Base-by-base conservation (phyloP, 2,888 invertebrate genomes). In the Phalangium opilio region DNA sequence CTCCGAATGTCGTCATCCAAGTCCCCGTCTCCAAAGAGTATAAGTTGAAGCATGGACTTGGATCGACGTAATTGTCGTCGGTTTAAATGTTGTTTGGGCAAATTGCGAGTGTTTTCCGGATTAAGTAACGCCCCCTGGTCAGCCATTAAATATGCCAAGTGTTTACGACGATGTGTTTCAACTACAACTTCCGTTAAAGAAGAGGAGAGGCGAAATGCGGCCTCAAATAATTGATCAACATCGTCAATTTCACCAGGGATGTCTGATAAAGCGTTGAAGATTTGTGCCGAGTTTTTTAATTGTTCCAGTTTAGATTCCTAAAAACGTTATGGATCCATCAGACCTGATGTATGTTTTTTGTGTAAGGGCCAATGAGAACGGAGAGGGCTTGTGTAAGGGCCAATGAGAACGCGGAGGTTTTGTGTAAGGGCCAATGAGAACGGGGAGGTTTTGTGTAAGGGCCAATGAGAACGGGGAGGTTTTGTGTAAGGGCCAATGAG, bases 201-300 rank as follows among this genome's bases (percentile, higher is more conserved):
- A 21, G 81, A 80, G 39, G 85, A 81, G 50, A 86, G 78, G 57
- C 81, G 77, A 59, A 77, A 70, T 1, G 82, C 69, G 58, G 81
- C 83, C 65, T 83, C 77, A 57, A 91, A 78, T 27, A 93, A 72
- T 53, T 81, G 75, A 60, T 87, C 85, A 43, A 91, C 85, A 70
- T 91, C 89, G 62, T 89, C 83, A 50, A 93, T 81, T 67, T 83
- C 83, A 14, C 89, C 86, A 36, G 96, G 96, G 62, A 95, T 85
- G 65, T 93, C 90, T 15, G 93, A 93, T 2, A 98, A 72, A 3
- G 89, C 85, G 68, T 95, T 96, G 67, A 98, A 98, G 62, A 98
- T 91, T 70, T 93, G 90, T 11, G 95, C 95, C 1, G 95, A 93
- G 68, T 93, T 93, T 60, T 91, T 89, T 57, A 90, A 73, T 56